Base-by-base conservation (phyloP, 2,888 invertebrate species). In the Netelia melanura region DNA sequence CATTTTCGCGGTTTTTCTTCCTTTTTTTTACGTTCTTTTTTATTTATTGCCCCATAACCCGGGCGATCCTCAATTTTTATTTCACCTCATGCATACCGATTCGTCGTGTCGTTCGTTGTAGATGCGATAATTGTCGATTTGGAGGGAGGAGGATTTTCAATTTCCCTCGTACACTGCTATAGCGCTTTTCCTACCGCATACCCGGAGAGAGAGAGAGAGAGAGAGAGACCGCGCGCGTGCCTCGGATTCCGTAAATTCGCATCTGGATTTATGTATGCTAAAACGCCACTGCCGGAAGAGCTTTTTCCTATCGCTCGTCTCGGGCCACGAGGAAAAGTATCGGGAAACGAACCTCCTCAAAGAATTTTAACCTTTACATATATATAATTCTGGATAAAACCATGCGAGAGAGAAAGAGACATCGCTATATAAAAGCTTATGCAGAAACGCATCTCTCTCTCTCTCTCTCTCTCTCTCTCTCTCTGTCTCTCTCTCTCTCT, bases 201-300 rank as follows among this genome's bases (percentile, higher is more conserved):
- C 38, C 38, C 1, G 38, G 8, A 38, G 38, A 38, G 38, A 38
- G 38, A 25, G 25, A 25, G 25, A 25, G 25, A 25, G 25, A 25
- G 25, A 30, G 30, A 30, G 30, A 62, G 61, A 44, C 70, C 79
- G 14, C 48, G 14, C 56, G 38, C 72, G 17, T 56, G 21, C 17
- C 21, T 56, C 17, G 52, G 23, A 54, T 83, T 65, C 17, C 54
- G 65, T 52, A 65, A 81, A 65, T 81, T 74, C 77, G 52, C 77
- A 65, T 84, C 72, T 30, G 61, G 77, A 84, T 84, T 84, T 74
- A 72, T 58, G 68, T 74, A 70, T 72, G 72, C 76, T 54, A 70
- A 83, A 67, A 67, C 67, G 56, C 2, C 23, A 8, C 67, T 68
- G 68, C 54, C 72, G 48, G 67, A 61, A 64, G 38, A 56, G 71